phyloP scores from a whole-genome alignment of 2,888 invertebrate species.

The Idaea biselata region DNA sequence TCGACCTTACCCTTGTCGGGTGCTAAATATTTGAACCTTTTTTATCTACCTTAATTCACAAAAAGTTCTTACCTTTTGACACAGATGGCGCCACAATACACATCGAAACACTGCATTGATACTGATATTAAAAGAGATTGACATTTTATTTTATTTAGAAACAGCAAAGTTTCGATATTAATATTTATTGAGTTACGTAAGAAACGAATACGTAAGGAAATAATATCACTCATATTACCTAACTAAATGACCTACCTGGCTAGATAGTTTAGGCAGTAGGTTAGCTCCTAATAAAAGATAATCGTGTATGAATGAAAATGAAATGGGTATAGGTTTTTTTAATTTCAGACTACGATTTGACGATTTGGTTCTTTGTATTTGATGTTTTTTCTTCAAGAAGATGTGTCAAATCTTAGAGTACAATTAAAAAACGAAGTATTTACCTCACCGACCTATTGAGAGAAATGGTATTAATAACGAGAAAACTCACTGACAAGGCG shows the following conservation, averaged over 20 bases:
- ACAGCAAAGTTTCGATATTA: neutral
- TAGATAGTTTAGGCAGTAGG: neutral
- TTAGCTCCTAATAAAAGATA: neutral
- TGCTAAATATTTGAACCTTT: neutral
- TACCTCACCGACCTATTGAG: no score
- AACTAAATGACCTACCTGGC: neutral
- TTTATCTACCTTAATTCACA: neutral
- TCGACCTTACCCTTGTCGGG: neutral
- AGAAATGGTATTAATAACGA: neutral
- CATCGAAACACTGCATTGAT: neutral
- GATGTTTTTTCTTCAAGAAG: no score
- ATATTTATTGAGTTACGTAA: neutral
- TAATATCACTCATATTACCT: neutral
- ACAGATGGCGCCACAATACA: slow-evolving; percentile 29
- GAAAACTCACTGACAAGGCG: no score
- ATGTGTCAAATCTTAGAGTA: no score
- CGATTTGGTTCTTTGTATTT: no score
- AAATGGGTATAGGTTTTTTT: no score
- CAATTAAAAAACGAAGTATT: no score
- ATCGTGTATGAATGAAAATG: neutral
- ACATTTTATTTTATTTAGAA: neutral
- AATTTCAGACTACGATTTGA: no score
- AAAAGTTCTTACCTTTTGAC: neutral
- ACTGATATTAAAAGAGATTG: slow-evolving; percentile 1
- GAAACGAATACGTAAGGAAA: neutral